These are phyloP conservation scores for Drosophila gaucha DNA, from an alignment of 2,888 invertebrate species.

Conservation along the genomic window DNA sequence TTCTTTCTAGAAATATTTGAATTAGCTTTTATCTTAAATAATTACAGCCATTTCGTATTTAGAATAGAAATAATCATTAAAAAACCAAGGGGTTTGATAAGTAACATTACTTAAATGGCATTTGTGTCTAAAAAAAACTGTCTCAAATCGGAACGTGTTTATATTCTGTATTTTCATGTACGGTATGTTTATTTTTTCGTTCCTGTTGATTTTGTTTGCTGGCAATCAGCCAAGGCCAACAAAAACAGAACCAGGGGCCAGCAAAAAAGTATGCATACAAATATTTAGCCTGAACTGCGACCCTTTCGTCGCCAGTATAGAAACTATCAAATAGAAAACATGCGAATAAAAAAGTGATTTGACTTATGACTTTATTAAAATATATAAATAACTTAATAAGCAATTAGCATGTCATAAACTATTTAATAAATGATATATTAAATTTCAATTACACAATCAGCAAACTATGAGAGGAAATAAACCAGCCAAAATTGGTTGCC, in stretches of 20 bases:
- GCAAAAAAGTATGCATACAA: constrained; percentile 16
- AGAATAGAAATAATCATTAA: background rate
- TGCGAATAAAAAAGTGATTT: constrained; percentile 25
- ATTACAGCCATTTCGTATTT: background rate
- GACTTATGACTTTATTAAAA: constrained; percentile 9
- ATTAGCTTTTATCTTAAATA: background rate
- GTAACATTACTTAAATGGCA: constrained; percentile 55
- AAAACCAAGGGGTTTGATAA: background rate
- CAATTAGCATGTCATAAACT: constrained; percentile 23
- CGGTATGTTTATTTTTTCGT: constrained; percentile 22
- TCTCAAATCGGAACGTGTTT: constrained; percentile 27
- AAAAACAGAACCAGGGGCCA: constrained; percentile 15
- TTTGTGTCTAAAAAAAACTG: constrained; percentile 10
- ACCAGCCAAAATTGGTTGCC: background rate
- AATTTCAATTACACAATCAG: background rate
- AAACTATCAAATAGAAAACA: constrained; percentile 6
- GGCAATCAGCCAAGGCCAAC: constrained; percentile 64
- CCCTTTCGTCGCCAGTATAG: constrained; percentile 8
- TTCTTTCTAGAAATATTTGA: background rate
- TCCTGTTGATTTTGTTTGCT: constrained; percentile 33
- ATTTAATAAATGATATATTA: background rate
- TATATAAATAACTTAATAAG: background rate
- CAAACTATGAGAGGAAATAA: background rate
- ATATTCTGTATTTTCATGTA: constrained; percentile 35
- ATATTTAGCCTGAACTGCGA: constrained; percentile 15